Conservation (phyloP, 2,888 invertebrate genomes). For the Lottia scabra region DNA sequence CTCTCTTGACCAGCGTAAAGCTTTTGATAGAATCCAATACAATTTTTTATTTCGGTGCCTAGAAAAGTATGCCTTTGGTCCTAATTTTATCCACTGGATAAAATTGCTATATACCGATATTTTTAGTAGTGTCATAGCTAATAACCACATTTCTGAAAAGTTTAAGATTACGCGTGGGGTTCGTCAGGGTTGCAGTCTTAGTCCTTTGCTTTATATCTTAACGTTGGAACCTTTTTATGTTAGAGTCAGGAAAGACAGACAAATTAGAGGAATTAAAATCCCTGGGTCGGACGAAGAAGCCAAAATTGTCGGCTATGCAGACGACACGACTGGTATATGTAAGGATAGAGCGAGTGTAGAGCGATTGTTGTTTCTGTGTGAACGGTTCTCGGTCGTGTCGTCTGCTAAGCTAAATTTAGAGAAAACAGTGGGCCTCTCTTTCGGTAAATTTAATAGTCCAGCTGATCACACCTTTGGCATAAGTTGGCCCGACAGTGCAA, state of each 20-base stretch:
- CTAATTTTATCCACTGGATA: constrained; percentile 35
- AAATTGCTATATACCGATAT: constrained; percentile 35
- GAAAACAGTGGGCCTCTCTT: constrained; percentile 7
- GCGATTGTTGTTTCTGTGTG: neutral
- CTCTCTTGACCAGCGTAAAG: constrained; percentile 42
- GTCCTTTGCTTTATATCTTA: neutral
- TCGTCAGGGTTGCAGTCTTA: neutral
- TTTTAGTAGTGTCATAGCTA: constrained; percentile 34
- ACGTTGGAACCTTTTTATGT: neutral
- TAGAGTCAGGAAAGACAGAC: neutral
- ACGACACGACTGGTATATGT: neutral
- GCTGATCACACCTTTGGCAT: neutral
- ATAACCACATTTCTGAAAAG: constrained; percentile 27
- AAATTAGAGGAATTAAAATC: neutral
- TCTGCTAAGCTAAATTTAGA: constrained; percentile 15
- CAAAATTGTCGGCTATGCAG: neutral
- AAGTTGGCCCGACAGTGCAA: neutral
- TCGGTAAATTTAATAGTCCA: neutral
- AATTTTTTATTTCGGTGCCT: constrained; percentile 34
- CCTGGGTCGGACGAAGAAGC: neutral
- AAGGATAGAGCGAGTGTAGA: neutral
- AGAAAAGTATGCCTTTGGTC: constrained; percentile 35
- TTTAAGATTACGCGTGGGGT: neutral
- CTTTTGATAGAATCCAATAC: constrained; percentile 40
- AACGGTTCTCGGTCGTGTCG: constrained; percentile 1